Conservation (phyloP, 2,888 invertebrate species). For the Dryococelus australis region DNA sequence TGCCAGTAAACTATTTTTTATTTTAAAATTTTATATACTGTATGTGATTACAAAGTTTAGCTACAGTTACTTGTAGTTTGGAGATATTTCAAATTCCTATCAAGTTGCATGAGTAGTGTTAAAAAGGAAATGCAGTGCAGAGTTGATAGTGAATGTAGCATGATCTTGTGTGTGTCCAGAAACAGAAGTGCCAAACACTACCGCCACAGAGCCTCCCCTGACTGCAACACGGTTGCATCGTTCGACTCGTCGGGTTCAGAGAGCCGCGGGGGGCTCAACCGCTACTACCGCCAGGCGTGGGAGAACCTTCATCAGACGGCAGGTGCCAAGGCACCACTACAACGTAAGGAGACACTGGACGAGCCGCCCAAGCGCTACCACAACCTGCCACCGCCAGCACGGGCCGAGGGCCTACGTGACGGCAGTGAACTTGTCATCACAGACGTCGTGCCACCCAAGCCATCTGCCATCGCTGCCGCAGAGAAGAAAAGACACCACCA, state of each 20-base stretch:
- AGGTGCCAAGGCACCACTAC: conserved; percentile 60
- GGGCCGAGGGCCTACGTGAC: conserved; percentile 67
- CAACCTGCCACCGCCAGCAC: conserved; percentile 49
- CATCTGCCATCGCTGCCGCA: conserved; percentile 48
- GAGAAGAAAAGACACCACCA: conserved; percentile 76
- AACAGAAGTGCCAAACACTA: conserved; percentile 86
- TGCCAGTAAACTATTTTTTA: too few species aligned
- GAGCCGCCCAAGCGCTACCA: conserved; percentile 57
- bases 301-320: conserved; percentile 81
- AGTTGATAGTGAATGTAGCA: too few species aligned
- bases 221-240: conserved; percentile 90
- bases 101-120: too few species aligned
- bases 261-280: conserved; percentile 78
- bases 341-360: conserved; percentile 76
- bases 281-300: conserved; percentile 93
- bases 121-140: too few species aligned
- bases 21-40: too few species aligned
- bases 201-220: conserved; percentile 86
- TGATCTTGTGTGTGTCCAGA: conserved; percentile 58
- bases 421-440: conserved; percentile 80
- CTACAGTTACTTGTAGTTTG: too few species aligned
- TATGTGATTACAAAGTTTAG: too few species aligned
- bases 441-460: conserved; percentile 57
- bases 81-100: too few species aligned
- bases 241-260: conserved; percentile 89